Evolutionary conservation across 2,113 vertebrate species (phyloP).

Genomic region (Anseranas semipalmata): DNA sequence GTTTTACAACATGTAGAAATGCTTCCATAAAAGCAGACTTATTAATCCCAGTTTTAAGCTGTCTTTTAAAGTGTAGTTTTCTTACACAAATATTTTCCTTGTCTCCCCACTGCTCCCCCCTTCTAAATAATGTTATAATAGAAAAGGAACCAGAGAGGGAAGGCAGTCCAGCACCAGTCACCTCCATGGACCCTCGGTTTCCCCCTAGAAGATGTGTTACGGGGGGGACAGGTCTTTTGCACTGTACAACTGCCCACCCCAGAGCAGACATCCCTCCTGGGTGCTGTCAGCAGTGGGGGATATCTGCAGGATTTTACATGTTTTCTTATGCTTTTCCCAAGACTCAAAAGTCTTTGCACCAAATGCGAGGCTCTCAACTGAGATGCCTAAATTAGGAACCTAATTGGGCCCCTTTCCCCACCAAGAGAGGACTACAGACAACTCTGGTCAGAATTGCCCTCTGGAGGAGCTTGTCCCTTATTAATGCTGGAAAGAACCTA

Average conservation of each 20-base stretch:
- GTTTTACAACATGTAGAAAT: slow-evolving; percentile 76
- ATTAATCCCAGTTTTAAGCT: slow-evolving; percentile 72
- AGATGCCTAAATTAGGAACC: background rate
- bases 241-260: rapidly evolving
- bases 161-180: background rate
- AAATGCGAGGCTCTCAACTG: background rate
- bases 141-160: background rate
- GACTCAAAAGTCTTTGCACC: background rate
- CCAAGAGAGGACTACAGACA: background rate
- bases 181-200: rapidly evolving
- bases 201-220: background rate
- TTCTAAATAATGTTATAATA: slow-evolving; percentile 31
- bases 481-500: background rate
- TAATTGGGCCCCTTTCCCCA: background rate
- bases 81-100: slow-evolving; percentile 72
- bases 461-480: slow-evolving; percentile 4
- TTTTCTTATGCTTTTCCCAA: background rate
- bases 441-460: background rate
- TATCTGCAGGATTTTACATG: background rate
- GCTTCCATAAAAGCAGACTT: slow-evolving; percentile 73
- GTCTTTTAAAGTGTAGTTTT: slow-evolving; percentile 68
- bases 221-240: background rate
- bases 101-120: background rate
- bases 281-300: background rate
- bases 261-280: background rate